Conservation (phyloP, 1,140 invertebrate genomes). For the Agrypnia vestita region DNA sequence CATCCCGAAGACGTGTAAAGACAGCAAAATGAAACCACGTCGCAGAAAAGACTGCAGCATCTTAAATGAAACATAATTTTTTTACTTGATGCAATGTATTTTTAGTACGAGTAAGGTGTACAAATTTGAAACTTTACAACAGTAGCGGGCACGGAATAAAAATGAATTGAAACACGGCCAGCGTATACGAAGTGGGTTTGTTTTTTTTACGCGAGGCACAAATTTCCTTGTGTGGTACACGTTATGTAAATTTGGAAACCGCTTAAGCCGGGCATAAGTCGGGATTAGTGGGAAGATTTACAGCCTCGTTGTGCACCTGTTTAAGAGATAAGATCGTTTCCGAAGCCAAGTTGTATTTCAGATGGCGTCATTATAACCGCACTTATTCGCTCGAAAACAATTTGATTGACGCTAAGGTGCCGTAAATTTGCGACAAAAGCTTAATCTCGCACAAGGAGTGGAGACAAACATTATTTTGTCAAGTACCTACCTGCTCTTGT, state of each 20-base stretch:
- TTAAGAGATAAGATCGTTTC: slow-evolving; percentile 32
- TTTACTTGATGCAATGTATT: neutral
- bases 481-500: neutral
- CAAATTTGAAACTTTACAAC: neutral
- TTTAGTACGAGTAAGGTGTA: neutral
- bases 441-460: slow-evolving; percentile 24
- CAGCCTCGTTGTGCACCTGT: slow-evolving; percentile 37
- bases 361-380: slow-evolving; percentile 2
- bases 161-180: neutral
- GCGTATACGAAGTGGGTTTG: neutral
- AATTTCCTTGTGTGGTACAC: neutral
- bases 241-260: slow-evolving; percentile 13
- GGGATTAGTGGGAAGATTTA: slow-evolving; percentile 37
- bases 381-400: neutral
- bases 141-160: neutral
- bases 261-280: slow-evolving; percentile 22
- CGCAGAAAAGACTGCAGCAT: neutral
- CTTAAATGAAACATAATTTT: neutral
- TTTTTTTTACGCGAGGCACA: slow-evolving; percentile 22
- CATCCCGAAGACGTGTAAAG: neutral
- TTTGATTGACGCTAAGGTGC: slow-evolving; percentile 36
- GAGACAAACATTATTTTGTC: slow-evolving; percentile 23
- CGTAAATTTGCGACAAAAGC: slow-evolving; percentile 33
- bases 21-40: neutral
- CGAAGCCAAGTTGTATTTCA: slow-evolving; percentile 8